These are phyloP conservation scores for Theocolax elegans DNA, from an alignment of 1,140 invertebrate species.

Conservation along the genomic window DNA sequence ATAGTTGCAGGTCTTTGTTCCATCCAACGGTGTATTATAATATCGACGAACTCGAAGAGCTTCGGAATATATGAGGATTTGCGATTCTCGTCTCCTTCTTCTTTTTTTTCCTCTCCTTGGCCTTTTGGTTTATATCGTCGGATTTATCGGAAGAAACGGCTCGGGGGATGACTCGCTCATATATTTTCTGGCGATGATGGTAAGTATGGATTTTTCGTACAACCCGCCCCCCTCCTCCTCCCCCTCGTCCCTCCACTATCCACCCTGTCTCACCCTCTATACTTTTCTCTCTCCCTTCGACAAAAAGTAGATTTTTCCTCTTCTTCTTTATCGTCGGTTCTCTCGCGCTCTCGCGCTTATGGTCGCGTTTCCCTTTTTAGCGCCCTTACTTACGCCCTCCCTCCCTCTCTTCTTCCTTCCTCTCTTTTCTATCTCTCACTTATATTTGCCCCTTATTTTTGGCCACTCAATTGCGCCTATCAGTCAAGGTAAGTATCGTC, in stretches of 20 bases:
- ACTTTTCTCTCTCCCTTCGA: not conserved
- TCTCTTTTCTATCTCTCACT: not conserved
- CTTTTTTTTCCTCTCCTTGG: constrained; percentile 4
- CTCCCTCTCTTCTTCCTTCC: not conserved
- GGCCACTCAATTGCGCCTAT: not conserved
- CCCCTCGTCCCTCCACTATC: not conserved
- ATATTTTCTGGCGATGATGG: constrained; percentile 27
- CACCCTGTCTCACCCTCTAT: not conserved
- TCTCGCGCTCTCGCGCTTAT: not conserved
- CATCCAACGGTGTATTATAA: not conserved
- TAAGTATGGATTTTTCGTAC: constrained; percentile 26
- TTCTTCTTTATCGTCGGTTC: not conserved
- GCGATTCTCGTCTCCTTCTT: not conserved
- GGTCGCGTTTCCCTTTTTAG: not conserved
- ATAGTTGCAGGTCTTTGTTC: not conserved
- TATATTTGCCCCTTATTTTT: not conserved
- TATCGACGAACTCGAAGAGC: not conserved
- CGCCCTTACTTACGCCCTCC: not conserved
- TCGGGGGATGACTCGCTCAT: constrained; percentile 23
- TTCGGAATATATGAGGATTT: constrained; percentile 12
- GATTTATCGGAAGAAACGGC: constrained; percentile 31
- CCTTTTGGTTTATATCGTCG: constrained; percentile 8
- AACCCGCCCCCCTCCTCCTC: not conserved
- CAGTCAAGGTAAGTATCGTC: not conserved
- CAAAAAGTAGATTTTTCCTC: constrained; percentile 19